Percentiles rank a stretch among this genome's conserved stretches.
Evolutionary conservation across 1,140 invertebrate genomes (phyloP).

Genomic region (Mamestra configurata): DNA sequence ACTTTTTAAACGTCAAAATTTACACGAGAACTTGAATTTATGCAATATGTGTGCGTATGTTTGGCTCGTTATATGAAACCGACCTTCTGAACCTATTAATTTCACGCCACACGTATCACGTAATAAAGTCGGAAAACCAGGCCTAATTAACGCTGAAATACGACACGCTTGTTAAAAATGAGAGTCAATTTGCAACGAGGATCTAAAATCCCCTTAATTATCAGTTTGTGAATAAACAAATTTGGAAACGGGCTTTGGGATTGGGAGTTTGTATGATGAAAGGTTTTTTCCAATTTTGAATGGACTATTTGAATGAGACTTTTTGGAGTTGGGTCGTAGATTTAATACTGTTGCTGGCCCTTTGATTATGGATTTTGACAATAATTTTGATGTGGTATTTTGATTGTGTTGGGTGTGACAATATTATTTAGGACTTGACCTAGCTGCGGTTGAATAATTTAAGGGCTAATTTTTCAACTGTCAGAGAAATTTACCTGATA

Average conservation of each 20-base stretch:
- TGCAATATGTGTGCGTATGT: background rate
- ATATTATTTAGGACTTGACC: background rate
- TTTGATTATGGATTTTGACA: background rate
- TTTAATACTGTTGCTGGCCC: background rate
- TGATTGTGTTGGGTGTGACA: too few species aligned
- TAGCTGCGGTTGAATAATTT: too few species aligned
- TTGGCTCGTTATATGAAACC: background rate
- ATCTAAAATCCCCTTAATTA: slow-evolving; percentile 42
- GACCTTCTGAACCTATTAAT: background rate
- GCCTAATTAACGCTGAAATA: slow-evolving; percentile 69
- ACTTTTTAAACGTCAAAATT: too few species aligned
- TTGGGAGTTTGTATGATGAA: slow-evolving; percentile 20
- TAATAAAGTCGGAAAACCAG: slow-evolving; percentile 67
- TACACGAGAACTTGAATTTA: too few species aligned
- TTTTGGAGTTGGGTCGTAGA: background rate
- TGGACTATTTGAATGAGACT: background rate
- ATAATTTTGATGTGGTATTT: background rate
- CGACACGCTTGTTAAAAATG: slow-evolving; percentile 63
- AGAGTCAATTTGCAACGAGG: slow-evolving; percentile 43
- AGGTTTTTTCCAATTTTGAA: background rate
- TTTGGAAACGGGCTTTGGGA: slow-evolving; percentile 2
- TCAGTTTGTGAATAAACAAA: slow-evolving; percentile 39
- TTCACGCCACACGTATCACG: slow-evolving; percentile 29
- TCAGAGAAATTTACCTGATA: too few species aligned
- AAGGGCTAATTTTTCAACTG: too few species aligned